These are phyloP conservation scores for Aphrophora alni DNA, from an alignment of 2,888 invertebrate species.

Conservation along the genomic window DNA sequence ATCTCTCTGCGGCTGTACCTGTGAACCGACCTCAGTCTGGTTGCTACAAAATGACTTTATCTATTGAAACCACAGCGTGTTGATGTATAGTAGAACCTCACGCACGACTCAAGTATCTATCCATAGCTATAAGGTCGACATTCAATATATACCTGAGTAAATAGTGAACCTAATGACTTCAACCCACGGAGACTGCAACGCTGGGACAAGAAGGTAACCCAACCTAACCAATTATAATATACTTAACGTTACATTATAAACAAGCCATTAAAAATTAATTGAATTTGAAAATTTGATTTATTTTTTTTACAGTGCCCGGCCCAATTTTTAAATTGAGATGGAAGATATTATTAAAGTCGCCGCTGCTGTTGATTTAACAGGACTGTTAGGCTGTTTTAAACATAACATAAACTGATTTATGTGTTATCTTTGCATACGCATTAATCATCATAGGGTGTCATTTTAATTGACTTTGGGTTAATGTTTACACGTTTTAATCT, in stretches of 20 bases:
- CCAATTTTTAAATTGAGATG: slow-evolving; percentile 2
- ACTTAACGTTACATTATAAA: slow-evolving; percentile 2
- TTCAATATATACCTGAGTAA: neutral
- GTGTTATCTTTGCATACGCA: neutral
- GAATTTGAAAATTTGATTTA: neutral
- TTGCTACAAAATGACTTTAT: slow-evolving; percentile 6
- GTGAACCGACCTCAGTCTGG: neutral
- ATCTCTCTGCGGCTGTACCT: neutral
- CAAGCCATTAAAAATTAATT: slow-evolving; percentile 9
- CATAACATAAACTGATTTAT: neutral
- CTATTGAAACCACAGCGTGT: neutral
- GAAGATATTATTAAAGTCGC: neutral
- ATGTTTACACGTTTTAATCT: neutral
- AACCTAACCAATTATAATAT: slow-evolving; percentile 2
- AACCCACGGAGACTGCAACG: slow-evolving; percentile 5
- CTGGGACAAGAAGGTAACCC: neutral
- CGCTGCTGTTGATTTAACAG: neutral
- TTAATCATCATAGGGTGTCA: neutral
- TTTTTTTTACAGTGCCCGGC: neutral
- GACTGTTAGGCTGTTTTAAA: too few relatives aligned
- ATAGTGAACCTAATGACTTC: neutral
- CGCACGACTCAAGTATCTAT: neutral
- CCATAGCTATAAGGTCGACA: neutral
- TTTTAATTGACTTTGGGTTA: neutral
- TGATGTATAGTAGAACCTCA: slow-evolving; percentile 3